Evolutionary conservation across 1,140 invertebrate genomes (phyloP), one percentile per base, ranked within the genome.

Genomic region (Solenopsis fugax): DNA sequence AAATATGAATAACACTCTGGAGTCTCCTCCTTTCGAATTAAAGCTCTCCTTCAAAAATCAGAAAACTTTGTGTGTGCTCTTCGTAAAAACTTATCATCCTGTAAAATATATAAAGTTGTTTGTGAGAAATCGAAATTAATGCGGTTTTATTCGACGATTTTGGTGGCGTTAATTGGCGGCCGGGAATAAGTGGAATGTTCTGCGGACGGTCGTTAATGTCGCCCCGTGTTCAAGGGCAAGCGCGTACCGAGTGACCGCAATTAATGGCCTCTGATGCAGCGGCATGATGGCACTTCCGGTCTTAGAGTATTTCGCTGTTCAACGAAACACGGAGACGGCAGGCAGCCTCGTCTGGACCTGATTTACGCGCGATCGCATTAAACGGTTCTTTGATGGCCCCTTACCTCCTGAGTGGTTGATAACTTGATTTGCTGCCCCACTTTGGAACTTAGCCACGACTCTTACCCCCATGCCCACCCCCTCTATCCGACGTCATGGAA

Each of bases 341-440:
- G 69, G 75, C 85, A 21, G 58, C 60, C 48, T 69, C 58, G 89
- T 65, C 81, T 75, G 81, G 18, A 76, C 86, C 73, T 92, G 90
- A 92, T 92, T 92, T 90, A 89, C 91, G 86, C 87, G 82, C 71
- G 85, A 92, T 88, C 90, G 81, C 85, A 92, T 92, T 92, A 92
- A 92, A 93, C 88, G 89, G 86, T 92, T 92, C 92, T 92, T 92
- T 92, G 91, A 93, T 90, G 86, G 90, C 87, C 87, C 89, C 90
- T 92, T 92, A 89, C 89, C 87, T 91, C 64, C 88, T 90, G 90
- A 93, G 92, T 92, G 92, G 90, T 93, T 91, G 92, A 93, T 93
- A 93, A 93, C 90, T 93, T 91, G 89, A 93, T 93, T 93, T 92
- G 86, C 88, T 85, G 87, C 77, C 87, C 87, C 92, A 92, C 92